Conservation (phyloP, 2,888 invertebrate genomes). For the Pollenia amentaria region DNA sequence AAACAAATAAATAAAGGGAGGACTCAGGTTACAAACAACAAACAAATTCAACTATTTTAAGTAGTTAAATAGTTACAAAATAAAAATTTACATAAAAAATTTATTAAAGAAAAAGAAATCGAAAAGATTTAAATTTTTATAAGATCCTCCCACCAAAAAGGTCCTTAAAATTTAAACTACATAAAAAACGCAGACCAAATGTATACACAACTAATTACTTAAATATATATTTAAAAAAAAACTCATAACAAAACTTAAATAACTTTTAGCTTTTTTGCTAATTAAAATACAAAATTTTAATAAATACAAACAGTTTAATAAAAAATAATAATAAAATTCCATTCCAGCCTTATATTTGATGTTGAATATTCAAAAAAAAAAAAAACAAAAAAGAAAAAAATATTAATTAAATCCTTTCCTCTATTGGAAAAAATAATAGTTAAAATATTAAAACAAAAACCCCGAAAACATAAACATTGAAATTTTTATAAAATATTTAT, state of each 20-base stretch:
- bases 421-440: conserved; percentile 45
- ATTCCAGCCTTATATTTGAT: conserved; percentile 74
- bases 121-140: neutral
- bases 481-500: conserved; percentile 21
- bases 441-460: conserved; percentile 55
- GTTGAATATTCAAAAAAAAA: conserved; percentile 57
- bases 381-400: conserved; percentile 30
- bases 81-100: conserved; percentile 39
- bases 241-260: conserved; percentile 8
- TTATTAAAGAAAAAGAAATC: neutral
- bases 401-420: conserved; percentile 16
- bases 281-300: conserved; percentile 38
- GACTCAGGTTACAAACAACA: conserved; percentile 64
- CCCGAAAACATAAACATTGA: neutral
- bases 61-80: conserved; percentile 61
- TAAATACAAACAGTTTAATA: conserved; percentile 19
- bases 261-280: conserved; percentile 62
- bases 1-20: conserved; percentile 60
- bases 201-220: conserved; percentile 47
- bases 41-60: conserved; percentile 68
- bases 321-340: conserved; percentile 54
- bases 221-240: conserved; percentile 11
- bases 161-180: conserved; percentile 43
- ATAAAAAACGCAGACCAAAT: conserved; percentile 53
- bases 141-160: conserved; percentile 69